These are phyloP conservation scores for Rallus limicola DNA, from an alignment of 2,113 vertebrate species.

Conservation along the genomic window DNA sequence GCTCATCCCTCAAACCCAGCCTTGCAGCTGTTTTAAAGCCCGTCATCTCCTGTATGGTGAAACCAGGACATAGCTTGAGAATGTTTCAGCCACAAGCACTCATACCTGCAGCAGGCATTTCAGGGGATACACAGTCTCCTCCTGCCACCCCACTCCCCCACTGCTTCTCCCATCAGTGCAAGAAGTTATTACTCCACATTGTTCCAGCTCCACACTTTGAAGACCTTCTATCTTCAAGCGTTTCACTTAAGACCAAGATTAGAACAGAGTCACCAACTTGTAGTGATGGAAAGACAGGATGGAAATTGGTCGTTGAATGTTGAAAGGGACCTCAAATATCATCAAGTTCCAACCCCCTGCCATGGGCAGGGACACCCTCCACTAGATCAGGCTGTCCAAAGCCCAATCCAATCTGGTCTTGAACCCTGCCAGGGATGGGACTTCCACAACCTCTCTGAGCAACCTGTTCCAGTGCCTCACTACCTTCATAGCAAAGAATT, in stretches of 20 bases:
- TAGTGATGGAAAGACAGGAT: neutral
- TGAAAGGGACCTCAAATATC: no score
- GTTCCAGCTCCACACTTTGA: neutral
- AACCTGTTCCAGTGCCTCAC: no score
- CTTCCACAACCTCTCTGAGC: no score
- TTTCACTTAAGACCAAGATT: neutral
- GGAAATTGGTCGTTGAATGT: neutral
- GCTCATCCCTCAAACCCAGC: neutral
- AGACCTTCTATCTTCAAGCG: neutral
- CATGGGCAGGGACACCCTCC: no score
- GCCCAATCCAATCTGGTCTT: no score
- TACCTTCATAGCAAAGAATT: no score
- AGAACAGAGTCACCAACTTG: neutral
- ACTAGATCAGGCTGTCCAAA: no score
- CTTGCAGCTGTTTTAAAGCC: neutral
- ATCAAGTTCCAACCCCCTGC: no score
- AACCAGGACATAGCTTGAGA: fast-evolving
- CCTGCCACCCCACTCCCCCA: neutral
- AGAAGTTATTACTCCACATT: neutral
- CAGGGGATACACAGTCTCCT: neutral
- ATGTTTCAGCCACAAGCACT: neutral
- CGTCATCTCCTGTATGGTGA: neutral
- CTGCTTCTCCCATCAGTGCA: neutral
- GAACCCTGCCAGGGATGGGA: no score
- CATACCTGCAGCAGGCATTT: neutral